Evolutionary conservation across 64 coral and sea anemone species (phyloP).

Genomic region (Catalaphyllia jardinei): DNA sequence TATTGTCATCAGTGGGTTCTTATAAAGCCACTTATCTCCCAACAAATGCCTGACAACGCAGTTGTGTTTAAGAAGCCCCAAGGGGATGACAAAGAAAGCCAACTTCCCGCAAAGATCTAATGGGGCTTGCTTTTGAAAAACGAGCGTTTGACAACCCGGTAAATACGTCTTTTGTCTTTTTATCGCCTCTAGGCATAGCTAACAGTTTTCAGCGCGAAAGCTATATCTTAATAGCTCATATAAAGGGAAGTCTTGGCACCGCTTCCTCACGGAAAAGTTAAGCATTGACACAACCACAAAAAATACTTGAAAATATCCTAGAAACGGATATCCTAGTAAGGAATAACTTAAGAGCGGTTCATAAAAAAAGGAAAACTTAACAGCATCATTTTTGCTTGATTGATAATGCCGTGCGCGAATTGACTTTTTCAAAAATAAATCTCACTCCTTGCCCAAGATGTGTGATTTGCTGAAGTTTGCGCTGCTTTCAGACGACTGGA

Average conservation of each 20-base stretch:
- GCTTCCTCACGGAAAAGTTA: not conserved
- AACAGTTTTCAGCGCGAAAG: not conserved
- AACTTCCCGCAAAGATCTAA: slow-evolving; percentile 41
- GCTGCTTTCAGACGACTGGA: too few relatives aligned
- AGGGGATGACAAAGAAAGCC: not conserved
- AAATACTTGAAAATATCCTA: too few relatives aligned
- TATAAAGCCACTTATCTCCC: slow-evolving; percentile 14
- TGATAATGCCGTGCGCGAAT: too few relatives aligned
- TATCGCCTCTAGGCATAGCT: slow-evolving; percentile 1
- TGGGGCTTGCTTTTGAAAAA: slow-evolving; percentile 25
- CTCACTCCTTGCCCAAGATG: too few relatives aligned
- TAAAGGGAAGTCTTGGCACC: not conserved
- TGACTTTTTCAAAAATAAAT: too few relatives aligned
- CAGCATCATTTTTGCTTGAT: too few relatives aligned
- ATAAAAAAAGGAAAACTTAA: too few relatives aligned
- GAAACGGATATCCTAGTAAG: too few relatives aligned
- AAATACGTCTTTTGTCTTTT: slow-evolving; percentile 8
- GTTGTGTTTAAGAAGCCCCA: not conserved
- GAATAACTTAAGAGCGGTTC: too few relatives aligned
- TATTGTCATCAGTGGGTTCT: slow-evolving; percentile 20
- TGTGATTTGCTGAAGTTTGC: too few relatives aligned
- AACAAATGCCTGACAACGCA: not conserved
- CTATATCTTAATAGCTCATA: slow-evolving; percentile 3
- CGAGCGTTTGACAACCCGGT: not conserved
- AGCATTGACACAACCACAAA: too few relatives aligned